Evolutionary conservation across 2,797 vertebrate species (phyloP), one percentile per base, ranked within the genome.

Genomic region (Gephyroberyx darwinii): DNA sequence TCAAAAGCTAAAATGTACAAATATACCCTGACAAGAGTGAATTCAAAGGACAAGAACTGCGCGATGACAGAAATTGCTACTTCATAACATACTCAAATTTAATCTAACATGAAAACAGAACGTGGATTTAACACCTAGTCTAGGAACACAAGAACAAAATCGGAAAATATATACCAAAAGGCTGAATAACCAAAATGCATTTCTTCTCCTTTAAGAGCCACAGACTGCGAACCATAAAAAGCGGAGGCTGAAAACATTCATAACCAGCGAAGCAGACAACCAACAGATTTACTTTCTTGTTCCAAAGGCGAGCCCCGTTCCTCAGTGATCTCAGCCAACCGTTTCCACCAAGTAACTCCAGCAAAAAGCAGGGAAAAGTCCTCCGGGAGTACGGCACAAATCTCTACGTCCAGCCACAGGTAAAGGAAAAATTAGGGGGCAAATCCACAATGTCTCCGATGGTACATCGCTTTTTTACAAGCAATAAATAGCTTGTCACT

Each of bases 401-500:
- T 77, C 80, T 86, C 81, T 72, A 77, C 66, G 56, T 87, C 91
- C 90, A 92, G 87, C 90, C 89, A 85, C 91, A 91, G 92, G 90
- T 91, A 87, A 74, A 80, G 65, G 66, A 45, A 66, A 74, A 85
- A 86, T 78, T 71, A 80, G 51, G 75, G 80, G 81, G 77, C 78
- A 92, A 92, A 93, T 91, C 91, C 92, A 88, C 88, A 83, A 78
- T 63, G 89, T 91, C 90, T 90, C 83, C 68, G 83, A 84, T 69
- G 83, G 86, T 80, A 84, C 82, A 74, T 78, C 67, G 90, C 80
- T 82, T 83, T 92, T 92, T 93, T 90, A 92, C 91, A 92, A 93
- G 92, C 92, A 93, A 93, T 93, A 93, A 94, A 94, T 93, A 93
- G 94, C 94, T 94, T 95, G 95, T 95, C 95, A 95, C 94, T 90